Base-by-base conservation (phyloP, 2,888 invertebrate species). In the Julus scandinavius region DNA sequence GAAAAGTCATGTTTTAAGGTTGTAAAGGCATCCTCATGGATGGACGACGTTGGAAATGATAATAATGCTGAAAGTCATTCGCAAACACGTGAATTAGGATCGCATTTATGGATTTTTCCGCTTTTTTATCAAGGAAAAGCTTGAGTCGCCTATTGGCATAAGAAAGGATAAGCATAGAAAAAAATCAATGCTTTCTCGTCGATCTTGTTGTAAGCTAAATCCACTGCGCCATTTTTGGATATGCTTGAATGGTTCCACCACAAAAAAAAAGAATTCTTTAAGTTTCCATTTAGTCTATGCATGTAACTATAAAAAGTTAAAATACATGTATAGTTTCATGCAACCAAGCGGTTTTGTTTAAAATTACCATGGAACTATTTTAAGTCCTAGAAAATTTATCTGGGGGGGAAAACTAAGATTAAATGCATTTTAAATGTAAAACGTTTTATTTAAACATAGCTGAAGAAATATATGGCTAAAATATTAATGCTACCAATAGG, bases 41-140 rank as follows among this genome's bases (percentile, higher is more conserved):
- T 63, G 63, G 63, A 63, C 63, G n/a, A 17, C n/a, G 63, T n/a
- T 63, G 20, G 63, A 4, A 63, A 63, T 63, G 63, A 63, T 63
- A 63, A 20, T 63, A 63, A 63, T 63, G 63, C 20, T 63, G 20
- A 20, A 17, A 63, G 63, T n/a, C 63, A 9, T 63, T 63, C 63
- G 63, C 63, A 63, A 63, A 63, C 63, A 63, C 20, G 63, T 63
- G 63, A 63, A 63, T 63, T 63, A 63, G 63, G 63, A 63, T 63
- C 63, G 63, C n/a, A 63, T 63, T 63, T 63, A 63, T 63, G 20
- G 63, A 17, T 63, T 63, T 58, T 63, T 63, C 63, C n/a, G 63
- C 4, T n/a, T 63, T 63, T n/a, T n/a, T 17, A 20, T 63, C 63
- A 17, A 58, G 50, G 58, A 58, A 17, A 17, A 58, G 29, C 58